Evolutionary conservation across 2,113 vertebrate species (phyloP).

Genomic region (Sarotherodon lohbergeri): DNA sequence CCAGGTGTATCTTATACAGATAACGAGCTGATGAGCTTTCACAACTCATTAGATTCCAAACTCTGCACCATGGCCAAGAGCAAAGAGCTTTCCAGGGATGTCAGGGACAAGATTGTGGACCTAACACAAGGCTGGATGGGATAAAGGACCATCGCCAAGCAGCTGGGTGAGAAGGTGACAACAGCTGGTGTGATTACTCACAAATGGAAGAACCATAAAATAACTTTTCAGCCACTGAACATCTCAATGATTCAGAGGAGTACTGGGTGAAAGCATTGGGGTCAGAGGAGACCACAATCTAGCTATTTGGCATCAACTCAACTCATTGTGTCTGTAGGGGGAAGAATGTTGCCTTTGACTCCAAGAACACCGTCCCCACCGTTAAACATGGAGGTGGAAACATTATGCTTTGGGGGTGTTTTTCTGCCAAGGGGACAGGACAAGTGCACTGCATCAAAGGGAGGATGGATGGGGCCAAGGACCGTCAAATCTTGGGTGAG

Average conservation of each 20-base stretch:
- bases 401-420: not conserved
- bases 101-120: not conserved
- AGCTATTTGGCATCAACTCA: not conserved
- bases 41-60: not conserved
- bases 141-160: not conserved
- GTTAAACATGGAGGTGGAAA: not conserved
- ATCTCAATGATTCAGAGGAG: not conserved
- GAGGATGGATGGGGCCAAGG: not conserved
- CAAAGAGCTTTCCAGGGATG: not conserved
- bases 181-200: not conserved
- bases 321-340: not conserved
- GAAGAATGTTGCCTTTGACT: not conserved
- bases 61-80: not conserved
- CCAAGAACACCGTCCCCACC: not conserved
- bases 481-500: not conserved
- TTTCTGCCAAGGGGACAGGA: not conserved
- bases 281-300: not conserved
- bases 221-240: not conserved
- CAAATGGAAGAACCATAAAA: not conserved
- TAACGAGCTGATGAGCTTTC: not conserved
- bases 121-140: not conserved
- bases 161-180: not conserved
- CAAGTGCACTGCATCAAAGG: not conserved
- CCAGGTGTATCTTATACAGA: not conserved
- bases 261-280: not conserved